Conservation (phyloP, 2,888 invertebrate species). For the Camponotus fellah region DNA sequence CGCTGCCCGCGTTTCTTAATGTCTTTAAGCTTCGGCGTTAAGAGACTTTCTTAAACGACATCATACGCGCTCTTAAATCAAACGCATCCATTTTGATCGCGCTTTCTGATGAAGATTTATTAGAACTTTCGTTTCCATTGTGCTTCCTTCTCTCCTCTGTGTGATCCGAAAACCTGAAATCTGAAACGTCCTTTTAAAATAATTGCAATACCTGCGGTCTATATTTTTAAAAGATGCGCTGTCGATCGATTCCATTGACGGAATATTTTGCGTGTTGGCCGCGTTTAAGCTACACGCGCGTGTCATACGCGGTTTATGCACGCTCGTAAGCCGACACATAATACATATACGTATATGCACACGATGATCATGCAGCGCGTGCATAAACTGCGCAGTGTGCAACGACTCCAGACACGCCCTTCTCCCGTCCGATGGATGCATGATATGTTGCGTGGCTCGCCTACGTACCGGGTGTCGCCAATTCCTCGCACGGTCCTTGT, state of each 20-base stretch:
- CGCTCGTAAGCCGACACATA: conserved; percentile 62
- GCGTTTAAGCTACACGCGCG: conserved; percentile 35
- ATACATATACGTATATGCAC: conserved; percentile 60
- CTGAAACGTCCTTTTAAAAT: background rate
- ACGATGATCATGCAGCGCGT: conserved; percentile 80
- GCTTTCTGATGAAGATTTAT: conserved; percentile 49
- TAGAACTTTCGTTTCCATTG: conserved; percentile 24
- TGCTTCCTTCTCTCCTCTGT: no score
- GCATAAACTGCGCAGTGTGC: conserved; percentile 85
- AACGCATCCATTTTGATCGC: conserved; percentile 18
- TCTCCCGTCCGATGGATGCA: conserved; percentile 80
- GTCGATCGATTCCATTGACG: background rate
- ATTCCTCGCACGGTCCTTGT: conserved; percentile 54
- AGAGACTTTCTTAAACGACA: conserved; percentile 35
- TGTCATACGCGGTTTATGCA: conserved; percentile 58
- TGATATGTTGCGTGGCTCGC: conserved; percentile 80
- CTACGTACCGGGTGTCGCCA: conserved; percentile 78
- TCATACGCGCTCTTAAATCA: conserved; percentile 29
- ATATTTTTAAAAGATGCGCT: background rate
- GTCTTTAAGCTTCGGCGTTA: conserved; percentile 33
- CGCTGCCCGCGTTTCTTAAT: conserved; percentile 41
- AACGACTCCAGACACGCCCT: conserved; percentile 82
- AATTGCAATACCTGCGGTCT: background rate
- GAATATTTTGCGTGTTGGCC: background rate
- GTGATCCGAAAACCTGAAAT: conserved; percentile 8